Conservation (phyloP, 2,113 vertebrate genomes). For the Dryoscopus gambensis region DNA sequence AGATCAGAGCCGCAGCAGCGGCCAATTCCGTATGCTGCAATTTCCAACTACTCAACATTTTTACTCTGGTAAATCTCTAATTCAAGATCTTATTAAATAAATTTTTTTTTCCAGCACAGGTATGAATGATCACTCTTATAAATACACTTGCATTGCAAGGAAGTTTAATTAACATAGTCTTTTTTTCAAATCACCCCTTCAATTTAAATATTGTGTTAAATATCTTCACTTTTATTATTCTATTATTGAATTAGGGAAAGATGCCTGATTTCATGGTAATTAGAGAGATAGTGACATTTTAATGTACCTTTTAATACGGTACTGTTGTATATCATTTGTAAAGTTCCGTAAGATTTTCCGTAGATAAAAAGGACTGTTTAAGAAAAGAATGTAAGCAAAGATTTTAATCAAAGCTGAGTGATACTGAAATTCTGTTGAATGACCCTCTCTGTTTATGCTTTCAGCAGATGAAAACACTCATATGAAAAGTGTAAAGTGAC, state of each 20-base stretch:
- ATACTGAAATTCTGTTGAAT: neutral
- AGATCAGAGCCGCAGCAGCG: neutral
- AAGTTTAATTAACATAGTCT: neutral
- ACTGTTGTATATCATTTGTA: neutral
- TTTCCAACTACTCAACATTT: neutral
- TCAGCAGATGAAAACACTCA: slow-evolving; percentile 2
- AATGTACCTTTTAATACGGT: neutral
- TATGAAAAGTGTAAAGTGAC: neutral
- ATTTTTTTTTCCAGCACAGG: neutral
- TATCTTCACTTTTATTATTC: neutral
- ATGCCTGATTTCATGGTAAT: neutral
- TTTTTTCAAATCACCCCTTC: neutral
- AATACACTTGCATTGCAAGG: neutral
- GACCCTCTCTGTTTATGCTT: slow-evolving; percentile 7
- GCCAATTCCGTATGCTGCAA: neutral
- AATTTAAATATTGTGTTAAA: neutral
- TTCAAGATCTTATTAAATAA: neutral
- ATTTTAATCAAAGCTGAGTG: slow-evolving; percentile 26
- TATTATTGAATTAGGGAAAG: neutral
- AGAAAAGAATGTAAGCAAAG: neutral
- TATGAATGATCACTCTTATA: neutral
- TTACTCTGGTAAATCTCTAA: neutral
- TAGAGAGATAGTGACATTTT: neutral
- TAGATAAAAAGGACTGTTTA: neutral
- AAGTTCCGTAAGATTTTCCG: neutral